Conservation (phyloP, 2,797 vertebrate genomes). For the Pangasius macronema region DNA sequence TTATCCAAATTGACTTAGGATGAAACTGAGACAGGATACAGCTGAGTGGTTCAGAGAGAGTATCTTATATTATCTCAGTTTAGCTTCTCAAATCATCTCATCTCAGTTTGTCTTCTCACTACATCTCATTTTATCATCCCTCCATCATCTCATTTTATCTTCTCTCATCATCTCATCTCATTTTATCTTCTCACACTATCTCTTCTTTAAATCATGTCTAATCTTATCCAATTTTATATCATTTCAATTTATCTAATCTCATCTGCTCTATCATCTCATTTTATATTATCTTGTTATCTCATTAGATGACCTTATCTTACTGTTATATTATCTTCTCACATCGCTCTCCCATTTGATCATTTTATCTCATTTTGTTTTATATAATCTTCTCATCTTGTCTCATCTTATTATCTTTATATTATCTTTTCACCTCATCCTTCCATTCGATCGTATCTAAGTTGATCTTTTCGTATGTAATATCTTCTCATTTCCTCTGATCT, state of each 20-base stretch:
- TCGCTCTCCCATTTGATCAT: not conserved
- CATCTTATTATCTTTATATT: not conserved
- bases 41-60: not conserved
- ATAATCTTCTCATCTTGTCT: no score
- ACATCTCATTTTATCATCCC: not conserved
- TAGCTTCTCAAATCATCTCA: not conserved
- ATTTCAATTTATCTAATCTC: not conserved
- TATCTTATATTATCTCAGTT: not conserved
- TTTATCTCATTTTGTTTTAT: not conserved
- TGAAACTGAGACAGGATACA: not conserved
- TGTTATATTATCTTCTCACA: not conserved
- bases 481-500: not conserved
- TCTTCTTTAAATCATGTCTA: not conserved
- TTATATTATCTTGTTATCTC: not conserved
- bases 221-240: not conserved
- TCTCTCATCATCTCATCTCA: not conserved
- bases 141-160: not conserved
- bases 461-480: not conserved
- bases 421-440: not conserved
- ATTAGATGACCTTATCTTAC: not conserved
- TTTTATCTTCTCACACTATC: no score
- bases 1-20: constrained; percentile 63
- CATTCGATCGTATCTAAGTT: not conserved
- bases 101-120: not conserved
- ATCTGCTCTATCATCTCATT: not conserved